These are phyloP conservation scores for Homarus americanus DNA, from an alignment of 1,140 invertebrate species.

Conservation along the genomic window DNA sequence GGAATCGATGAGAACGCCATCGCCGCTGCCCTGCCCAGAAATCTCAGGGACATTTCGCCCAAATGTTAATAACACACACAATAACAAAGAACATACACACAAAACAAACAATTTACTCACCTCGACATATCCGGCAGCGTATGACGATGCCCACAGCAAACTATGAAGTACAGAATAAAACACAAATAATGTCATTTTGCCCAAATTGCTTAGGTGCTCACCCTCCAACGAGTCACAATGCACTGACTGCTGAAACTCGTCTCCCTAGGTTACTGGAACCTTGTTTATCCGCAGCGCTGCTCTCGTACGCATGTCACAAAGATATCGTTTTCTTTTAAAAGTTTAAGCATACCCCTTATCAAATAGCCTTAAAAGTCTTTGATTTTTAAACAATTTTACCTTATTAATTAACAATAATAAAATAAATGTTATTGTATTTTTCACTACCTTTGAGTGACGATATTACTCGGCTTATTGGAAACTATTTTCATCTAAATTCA, in stretches of 20 bases:
- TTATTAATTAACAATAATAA: no score
- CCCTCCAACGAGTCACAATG: constrained; percentile 53
- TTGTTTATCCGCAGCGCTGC: constrained; percentile 66
- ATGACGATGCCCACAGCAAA: constrained; percentile 60
- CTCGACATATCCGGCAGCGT: constrained; percentile 63
- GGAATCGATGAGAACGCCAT: constrained; percentile 51
- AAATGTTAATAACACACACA: constrained; percentile 14
- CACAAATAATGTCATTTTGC: constrained; percentile 65
- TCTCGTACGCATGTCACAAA: constrained; percentile 14
- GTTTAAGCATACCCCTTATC: neutral
- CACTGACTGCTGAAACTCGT: constrained; percentile 44
- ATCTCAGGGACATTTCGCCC: constrained; percentile 5
- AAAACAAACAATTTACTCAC: constrained; percentile 18
- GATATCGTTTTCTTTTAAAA: constrained; percentile 19
- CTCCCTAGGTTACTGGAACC: constrained; percentile 54
- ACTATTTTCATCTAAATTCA: no score
- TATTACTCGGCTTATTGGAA: no score
- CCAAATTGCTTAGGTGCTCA: constrained; percentile 32
- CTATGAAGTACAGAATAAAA: constrained; percentile 63
- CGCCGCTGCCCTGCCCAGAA: constrained; percentile 23
- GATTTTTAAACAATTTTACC: no score
- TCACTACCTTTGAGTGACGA: no score
- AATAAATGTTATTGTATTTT: no score
- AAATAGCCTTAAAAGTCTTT: no score
- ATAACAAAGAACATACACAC: neutral